These are phyloP conservation scores for Papilio aristodemus DNA, from an alignment of 1,140 invertebrate genomes.

Conservation along the genomic window DNA sequence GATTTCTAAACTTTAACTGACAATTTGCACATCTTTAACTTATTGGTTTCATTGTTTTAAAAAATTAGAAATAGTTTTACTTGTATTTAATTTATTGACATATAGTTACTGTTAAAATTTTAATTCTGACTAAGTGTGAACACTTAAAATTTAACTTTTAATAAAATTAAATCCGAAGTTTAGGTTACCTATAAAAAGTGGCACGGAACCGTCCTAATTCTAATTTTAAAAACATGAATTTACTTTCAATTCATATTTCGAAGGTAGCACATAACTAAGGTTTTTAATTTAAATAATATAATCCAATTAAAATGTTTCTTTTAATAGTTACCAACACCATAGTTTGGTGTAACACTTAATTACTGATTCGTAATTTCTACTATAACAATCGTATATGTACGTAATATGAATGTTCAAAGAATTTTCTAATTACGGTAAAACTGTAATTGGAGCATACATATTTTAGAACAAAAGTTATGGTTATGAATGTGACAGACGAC, in stretches of 20 bases:
- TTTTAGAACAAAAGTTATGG: slow-evolving; percentile 9
- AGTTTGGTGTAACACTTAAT: not conserved
- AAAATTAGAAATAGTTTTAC: no score
- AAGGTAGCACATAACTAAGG: not conserved
- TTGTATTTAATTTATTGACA: no score
- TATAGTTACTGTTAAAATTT: no score
- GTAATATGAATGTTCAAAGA: not conserved
- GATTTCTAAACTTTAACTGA: slow-evolving; percentile 17
- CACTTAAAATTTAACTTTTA: no score
- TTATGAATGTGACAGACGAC: not conserved
- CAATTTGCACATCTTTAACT: not conserved
- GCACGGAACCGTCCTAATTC: no score
- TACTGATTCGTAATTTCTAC: slow-evolving; percentile 9
- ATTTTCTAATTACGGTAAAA: slow-evolving; percentile 4
- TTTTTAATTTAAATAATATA: not conserved
- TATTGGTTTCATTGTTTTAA: no score
- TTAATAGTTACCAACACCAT: not conserved
- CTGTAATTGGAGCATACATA: slow-evolving; percentile 20
- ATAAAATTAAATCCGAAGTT: no score
- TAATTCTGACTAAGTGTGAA: no score
- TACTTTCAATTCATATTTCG: no score
- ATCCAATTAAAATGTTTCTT: not conserved
- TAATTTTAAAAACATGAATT: no score
- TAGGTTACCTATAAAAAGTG: no score
- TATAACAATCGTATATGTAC: not conserved